These are phyloP conservation scores for Sialis lutaria DNA, from an alignment of 2,888 invertebrate species.

Conservation along the genomic window DNA sequence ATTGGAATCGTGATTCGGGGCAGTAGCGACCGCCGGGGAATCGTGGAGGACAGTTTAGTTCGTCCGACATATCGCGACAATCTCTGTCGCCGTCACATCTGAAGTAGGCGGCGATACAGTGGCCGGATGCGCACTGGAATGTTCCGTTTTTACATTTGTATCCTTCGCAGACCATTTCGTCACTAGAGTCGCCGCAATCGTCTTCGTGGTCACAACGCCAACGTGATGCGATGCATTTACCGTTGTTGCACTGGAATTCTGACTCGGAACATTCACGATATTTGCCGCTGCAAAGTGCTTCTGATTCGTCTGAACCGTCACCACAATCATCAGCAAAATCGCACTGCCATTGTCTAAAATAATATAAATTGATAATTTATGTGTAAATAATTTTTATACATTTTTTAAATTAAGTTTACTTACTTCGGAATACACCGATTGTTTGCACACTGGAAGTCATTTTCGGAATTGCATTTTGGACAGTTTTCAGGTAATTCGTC, in stretches of 20 bases:
- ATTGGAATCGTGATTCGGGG: slow-evolving; percentile 77
- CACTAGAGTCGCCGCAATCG: slow-evolving; percentile 90
- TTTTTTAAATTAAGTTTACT: slow-evolving; percentile 7
- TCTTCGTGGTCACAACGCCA: slow-evolving; percentile 95
- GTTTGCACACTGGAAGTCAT: slow-evolving; percentile 87
- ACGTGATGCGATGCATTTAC: slow-evolving; percentile 78
- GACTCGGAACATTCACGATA: slow-evolving; percentile 89
- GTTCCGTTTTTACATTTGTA: slow-evolving; percentile 79
- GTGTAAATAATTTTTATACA: not conserved
- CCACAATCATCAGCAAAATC: slow-evolving; percentile 96
- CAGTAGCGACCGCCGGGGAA: slow-evolving; percentile 81
- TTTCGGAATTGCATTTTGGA: slow-evolving; percentile 69
- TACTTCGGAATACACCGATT: slow-evolving; percentile 68
- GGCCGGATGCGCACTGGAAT: slow-evolving; percentile 84
- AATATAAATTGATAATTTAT: not conserved
- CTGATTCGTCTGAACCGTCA: slow-evolving; percentile 80
- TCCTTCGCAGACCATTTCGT: slow-evolving; percentile 68
- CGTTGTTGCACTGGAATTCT: slow-evolving; percentile 74
- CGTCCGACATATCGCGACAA: slow-evolving; percentile 79
- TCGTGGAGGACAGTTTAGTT: slow-evolving; percentile 73
- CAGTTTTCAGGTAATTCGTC: slow-evolving; percentile 87
- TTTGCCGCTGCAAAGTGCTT: slow-evolving; percentile 58
- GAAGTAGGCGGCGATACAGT: slow-evolving; percentile 80
- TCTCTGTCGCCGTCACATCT: slow-evolving; percentile 81
- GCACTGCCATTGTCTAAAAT: slow-evolving; percentile 64